Conservation (phyloP, 2,888 invertebrate genomes). For the Drosophila prostipennis region DNA sequence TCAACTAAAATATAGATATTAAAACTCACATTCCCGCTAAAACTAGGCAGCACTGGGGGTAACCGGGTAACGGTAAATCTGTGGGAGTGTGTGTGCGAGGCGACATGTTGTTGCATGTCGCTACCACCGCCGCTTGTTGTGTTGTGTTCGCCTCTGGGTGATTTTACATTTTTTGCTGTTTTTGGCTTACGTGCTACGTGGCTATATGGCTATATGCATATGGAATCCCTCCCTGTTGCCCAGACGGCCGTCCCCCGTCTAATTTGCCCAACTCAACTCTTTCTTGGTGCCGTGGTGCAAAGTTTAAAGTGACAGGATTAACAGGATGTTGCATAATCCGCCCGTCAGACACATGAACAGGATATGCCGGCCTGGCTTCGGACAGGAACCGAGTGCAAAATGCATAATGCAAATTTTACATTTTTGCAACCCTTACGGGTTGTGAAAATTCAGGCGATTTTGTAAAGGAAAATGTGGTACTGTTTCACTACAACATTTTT, state of each 20-base stretch:
- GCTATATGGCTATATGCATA: slow-evolving; percentile 24
- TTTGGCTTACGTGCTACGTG: slow-evolving; percentile 40
- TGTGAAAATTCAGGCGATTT: background rate
- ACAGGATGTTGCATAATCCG: slow-evolving; percentile 82
- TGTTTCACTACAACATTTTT: too few relatives aligned
- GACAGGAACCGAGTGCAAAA: slow-evolving; percentile 41
- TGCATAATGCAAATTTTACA: slow-evolving; percentile 52
- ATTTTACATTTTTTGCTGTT: slow-evolving; percentile 56
- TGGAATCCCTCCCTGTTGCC: slow-evolving; percentile 6
- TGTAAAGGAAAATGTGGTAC: background rate
- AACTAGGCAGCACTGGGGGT: slow-evolving; percentile 15
- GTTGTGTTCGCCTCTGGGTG: slow-evolving; percentile 50
- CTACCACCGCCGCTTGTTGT: slow-evolving; percentile 37
- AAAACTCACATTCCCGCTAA: slow-evolving; percentile 1
- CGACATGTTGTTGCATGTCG: slow-evolving; percentile 72
- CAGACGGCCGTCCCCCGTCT: slow-evolving; percentile 48
- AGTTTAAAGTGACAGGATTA: slow-evolving; percentile 81
- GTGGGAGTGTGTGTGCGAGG: slow-evolving; percentile 26
- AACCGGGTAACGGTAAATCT: slow-evolving; percentile 36
- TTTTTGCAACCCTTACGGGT: slow-evolving; percentile 40
- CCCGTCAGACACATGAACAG: slow-evolving; percentile 69
- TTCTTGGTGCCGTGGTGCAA: slow-evolving; percentile 51
- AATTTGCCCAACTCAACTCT: slow-evolving; percentile 63
- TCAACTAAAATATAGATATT: too few relatives aligned
- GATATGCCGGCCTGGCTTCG: slow-evolving; percentile 54